Conservation (phyloP, 2,888 invertebrate species). For the Tinea semifulvella region DNA sequence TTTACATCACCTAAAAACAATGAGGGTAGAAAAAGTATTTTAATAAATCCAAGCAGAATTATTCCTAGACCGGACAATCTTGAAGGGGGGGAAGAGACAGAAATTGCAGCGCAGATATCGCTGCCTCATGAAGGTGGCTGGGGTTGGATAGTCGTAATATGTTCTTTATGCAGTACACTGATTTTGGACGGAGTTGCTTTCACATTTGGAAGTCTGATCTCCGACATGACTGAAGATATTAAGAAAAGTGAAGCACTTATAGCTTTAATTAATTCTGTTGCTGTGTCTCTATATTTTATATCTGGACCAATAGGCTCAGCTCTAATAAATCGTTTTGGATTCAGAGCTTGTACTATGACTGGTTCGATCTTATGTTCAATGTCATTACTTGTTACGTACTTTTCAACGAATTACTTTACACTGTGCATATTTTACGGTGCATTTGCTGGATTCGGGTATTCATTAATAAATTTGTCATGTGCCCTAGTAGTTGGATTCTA, state of each 20-base stretch:
- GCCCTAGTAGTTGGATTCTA: conserved; percentile 52
- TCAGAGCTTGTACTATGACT: conserved; percentile 45
- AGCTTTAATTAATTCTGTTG: conserved; percentile 45
- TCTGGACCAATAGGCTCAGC: conserved; percentile 46
- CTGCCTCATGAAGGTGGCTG: conserved; percentile 50
- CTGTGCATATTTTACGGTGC: conserved; percentile 43
- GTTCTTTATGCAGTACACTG: conserved; percentile 36
- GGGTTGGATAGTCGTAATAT: conserved; percentile 51
- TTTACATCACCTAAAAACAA: no score
- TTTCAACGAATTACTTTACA: conserved; percentile 30
- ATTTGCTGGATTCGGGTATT: conserved; percentile 42
- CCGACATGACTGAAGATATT: conserved; percentile 39
- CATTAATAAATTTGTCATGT: conserved; percentile 42
- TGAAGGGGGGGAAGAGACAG: conserved; percentile 48
- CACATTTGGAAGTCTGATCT: conserved; percentile 46
- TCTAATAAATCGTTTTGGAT: conserved; percentile 53
- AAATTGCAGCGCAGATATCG: conserved; percentile 52
- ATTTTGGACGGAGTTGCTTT: conserved; percentile 44
- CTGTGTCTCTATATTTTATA: conserved; percentile 43
- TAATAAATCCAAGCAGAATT: conserved; percentile 35
- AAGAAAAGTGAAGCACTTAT: conserved; percentile 31
- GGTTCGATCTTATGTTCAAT: conserved; percentile 41
- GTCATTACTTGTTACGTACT: conserved; percentile 39
- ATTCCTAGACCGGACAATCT: conserved; percentile 30
- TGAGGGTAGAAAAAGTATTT: no score